Evolutionary conservation across 1,140 invertebrate genomes (phyloP), one percentile per base, ranked within the genome.

Genomic region (Drosophila subobscura): DNA sequence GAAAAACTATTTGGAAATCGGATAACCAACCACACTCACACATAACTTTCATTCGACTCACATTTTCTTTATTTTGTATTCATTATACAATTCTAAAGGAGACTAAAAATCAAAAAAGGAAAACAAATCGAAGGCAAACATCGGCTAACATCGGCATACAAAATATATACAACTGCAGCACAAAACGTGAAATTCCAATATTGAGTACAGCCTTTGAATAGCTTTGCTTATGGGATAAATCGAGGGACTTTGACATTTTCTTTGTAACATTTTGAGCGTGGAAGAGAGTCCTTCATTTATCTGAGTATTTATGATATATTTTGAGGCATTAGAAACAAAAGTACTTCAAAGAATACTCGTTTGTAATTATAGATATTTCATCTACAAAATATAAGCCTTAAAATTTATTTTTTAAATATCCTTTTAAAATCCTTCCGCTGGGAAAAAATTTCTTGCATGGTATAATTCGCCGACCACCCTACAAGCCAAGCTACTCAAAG

Each of bases 21-120:
- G 54, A 64, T 29, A 20, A 20, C 16, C 0, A 20, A 20, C 45
- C 33, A 41, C 29, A 55, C 16, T 20, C 23, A 57, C 16, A 37
- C 25, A 5, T 12, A 37, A 37, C 33, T 12, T 37, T 37, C 12
- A 16, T 55, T 67, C 22, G 25, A 4, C 41, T 47, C 12, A 61
- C 23, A 29, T 27, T 37, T 46, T 67, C 42, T 20, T 67, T 41
- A 68, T 67, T 66, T 68, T 20, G 16, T 23, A 42, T 49, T 29
- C 16, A 12, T 10, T 20, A 56, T 23, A 40, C 22, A 40, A 47
- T 46, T 37, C 5, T 20, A 7, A 53, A 45, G 22, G n/a, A 67
- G 64, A 68, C 65, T 67, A 46, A n/a, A 29, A 68, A 68, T 68
- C 61, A 68, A 68, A 68, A 41, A 67, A 41, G 16, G 16, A 53